Evolutionary conservation across 92 coral and sea anemone species (phyloP).

Genomic region (Blastomussa wellsi): DNA sequence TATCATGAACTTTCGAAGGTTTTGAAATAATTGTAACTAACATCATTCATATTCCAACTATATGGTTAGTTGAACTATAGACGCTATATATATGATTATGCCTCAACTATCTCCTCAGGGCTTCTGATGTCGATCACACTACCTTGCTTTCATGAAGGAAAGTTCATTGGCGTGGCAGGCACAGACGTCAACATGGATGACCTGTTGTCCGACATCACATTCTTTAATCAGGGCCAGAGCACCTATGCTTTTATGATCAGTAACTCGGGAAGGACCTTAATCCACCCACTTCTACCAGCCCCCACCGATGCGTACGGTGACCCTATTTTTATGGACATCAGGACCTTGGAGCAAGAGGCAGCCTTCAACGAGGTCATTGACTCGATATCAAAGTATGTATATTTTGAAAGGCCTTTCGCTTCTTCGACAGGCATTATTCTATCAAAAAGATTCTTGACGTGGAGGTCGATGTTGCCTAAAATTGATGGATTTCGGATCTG

Average conservation of each 20-base stretch:
- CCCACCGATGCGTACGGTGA: slow-evolving; percentile 53
- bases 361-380: slow-evolving; percentile 40
- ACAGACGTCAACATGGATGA: slow-evolving; percentile 59
- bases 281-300: slow-evolving; percentile 57
- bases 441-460: background rate
- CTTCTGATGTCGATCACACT: slow-evolving; percentile 54
- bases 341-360: slow-evolving; percentile 41
- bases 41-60: too few species aligned
- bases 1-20: too few species aligned
- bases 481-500: too few species aligned
- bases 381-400: slow-evolving; percentile 44
- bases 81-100: background rate
- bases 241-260: slow-evolving; percentile 57
- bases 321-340: slow-evolving; percentile 43
- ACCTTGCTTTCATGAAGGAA: slow-evolving; percentile 48
- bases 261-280: slow-evolving; percentile 45
- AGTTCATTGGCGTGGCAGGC: slow-evolving; percentile 69
- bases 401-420: background rate
- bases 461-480: too few species aligned
- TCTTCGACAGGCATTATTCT: background rate
- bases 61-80: background rate
- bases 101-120: slow-evolving; percentile 22
- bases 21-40: too few species aligned
- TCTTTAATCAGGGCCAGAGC: slow-evolving; percentile 45
- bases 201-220: slow-evolving; percentile 41